Evolutionary conservation across 2,797 vertebrate genomes (phyloP).

Genomic region (Geotrypetes seraphini): DNA sequence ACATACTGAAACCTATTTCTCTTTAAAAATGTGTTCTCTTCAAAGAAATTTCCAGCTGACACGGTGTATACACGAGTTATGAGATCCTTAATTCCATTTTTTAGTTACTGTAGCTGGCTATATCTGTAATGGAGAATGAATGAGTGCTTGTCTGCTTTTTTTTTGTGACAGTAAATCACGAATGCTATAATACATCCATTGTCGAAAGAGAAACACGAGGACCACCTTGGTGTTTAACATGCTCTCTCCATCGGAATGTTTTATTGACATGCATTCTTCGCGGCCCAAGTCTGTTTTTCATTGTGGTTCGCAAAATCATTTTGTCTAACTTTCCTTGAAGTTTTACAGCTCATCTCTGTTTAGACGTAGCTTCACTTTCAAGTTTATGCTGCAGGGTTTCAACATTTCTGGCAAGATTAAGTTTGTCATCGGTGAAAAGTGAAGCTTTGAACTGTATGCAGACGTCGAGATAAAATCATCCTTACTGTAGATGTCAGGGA

Average conservation of each 20-base stretch:
- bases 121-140: no score
- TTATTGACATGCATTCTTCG: slow-evolving; percentile 6
- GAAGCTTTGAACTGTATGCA: neutral
- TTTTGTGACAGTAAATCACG: slow-evolving; percentile 1
- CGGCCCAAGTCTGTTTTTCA: neutral
- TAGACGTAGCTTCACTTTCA: neutral
- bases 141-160: no score
- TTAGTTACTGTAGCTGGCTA: no score
- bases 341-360: neutral
- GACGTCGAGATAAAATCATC: neutral
- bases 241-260: neutral
- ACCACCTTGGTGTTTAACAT: neutral
- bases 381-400: neutral
- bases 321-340: slow-evolving; percentile 1
- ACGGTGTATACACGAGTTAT: no score
- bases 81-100: no score
- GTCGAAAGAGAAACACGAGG: neutral
- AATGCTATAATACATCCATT: neutral
- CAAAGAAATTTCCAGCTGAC: no score
- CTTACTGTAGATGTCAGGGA: neutral
- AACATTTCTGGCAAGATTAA: neutral
- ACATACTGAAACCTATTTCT: no score
- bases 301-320: neutral
- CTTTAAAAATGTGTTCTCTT: no score
- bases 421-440: neutral